Evolutionary conservation across 2,888 invertebrate genomes (phyloP), one percentile per base, ranked within the genome.

Genomic region (Sarcophaga carnaria): DNA sequence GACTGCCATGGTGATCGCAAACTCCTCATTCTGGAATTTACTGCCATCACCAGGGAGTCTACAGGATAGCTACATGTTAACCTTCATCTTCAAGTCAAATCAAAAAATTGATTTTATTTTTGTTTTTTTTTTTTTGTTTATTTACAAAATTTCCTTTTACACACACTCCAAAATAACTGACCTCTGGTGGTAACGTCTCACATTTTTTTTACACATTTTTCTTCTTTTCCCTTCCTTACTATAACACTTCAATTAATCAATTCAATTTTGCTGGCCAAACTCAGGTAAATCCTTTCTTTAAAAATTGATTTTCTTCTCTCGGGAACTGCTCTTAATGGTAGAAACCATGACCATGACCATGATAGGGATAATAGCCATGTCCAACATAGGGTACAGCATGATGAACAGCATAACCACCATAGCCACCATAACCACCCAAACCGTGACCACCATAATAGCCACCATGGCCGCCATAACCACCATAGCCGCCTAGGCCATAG

Each of bases 291-390:
- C 69, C 54, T 45, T 69, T 76, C 4, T 76, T 17, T 12, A n/a
- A 20, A 72, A 72, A 25, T 17, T 17, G 54, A 14, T 14, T 54
- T 12, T 49, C 14, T 54, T 54, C 12, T 4, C 14, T 17, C 54
- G 17, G 12, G 12, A 54, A 47, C 37, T 37, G 14, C 3, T 2
- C 22, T 83, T 85, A 88, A 75, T 88, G 88, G 70, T 88, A 86
- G 59, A 85, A 79, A 59, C 85, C 85, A 83, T 84, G 84, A n/a
- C 88, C 87, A 72, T 83, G 83, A 69, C 88, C 83, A 76, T 87
- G 86, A 67, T 81, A 74, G 17, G 85, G 87, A 80, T 86, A 88
- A 63, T 83, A 83, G 4, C 87, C 84, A 69, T 83, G 82, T 66
- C 81, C 84, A 62, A 78, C 72, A 49, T 77, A 80, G n/a, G 80